phyloP scores from a whole-genome alignment of 2,113 vertebrate genomes.

The Anseranas semipalmata region DNA sequence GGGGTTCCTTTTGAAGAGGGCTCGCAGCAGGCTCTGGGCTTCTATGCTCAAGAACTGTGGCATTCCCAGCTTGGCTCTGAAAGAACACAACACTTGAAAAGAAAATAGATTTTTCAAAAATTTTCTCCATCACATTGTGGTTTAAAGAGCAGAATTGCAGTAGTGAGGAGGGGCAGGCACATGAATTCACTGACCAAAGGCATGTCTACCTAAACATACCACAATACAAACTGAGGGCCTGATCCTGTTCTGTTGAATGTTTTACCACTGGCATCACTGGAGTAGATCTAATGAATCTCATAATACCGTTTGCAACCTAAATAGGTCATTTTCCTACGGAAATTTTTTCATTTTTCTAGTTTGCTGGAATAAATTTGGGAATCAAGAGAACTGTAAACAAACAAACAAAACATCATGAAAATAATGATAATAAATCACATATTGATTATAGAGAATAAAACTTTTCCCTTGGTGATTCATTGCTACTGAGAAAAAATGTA shows the following conservation, averaged over 20 bases:
- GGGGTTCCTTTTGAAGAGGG: slow-evolving; percentile 96
- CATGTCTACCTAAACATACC: background rate
- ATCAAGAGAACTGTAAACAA: background rate
- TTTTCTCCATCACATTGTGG: background rate
- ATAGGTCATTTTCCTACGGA: background rate
- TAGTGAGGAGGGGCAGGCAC: background rate
- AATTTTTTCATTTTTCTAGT: background rate
- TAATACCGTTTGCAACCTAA: background rate
- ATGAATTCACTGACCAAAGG: background rate
- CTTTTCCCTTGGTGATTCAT: background rate
- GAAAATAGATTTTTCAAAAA: slow-evolving; percentile 13
- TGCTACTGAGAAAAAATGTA: background rate
- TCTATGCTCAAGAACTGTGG: slow-evolving; percentile 91
- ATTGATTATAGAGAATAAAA: background rate
- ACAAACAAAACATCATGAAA: background rate
- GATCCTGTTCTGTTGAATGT: background rate
- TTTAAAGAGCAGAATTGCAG: background rate
- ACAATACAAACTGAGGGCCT: background rate
- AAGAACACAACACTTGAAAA: slow-evolving; percentile 54
- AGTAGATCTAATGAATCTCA: background rate
- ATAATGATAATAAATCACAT: background rate
- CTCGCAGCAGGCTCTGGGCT: slow-evolving; percentile 94
- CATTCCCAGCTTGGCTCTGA: slow-evolving; percentile 97
- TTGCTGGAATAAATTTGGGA: background rate
- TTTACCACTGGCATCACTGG: background rate